Evolutionary conservation across 2,113 vertebrate genomes (phyloP).

Genomic region (Neopipo cinnamomea): DNA sequence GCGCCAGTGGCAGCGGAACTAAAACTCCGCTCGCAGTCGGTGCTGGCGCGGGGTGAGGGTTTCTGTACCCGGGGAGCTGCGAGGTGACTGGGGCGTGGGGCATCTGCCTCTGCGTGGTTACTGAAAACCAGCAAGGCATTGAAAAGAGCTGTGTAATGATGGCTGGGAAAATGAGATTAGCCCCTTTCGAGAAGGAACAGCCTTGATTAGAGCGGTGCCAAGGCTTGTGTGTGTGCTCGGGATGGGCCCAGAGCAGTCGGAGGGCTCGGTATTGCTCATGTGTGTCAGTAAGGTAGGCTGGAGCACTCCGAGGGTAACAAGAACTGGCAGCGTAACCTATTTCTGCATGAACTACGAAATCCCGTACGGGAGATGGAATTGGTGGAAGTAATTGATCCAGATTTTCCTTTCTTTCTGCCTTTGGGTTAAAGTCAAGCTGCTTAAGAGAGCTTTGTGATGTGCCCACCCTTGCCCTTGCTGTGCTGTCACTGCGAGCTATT

Average conservation of each 20-base stretch:
- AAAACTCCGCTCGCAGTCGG: background rate
- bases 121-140: background rate
- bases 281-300: background rate
- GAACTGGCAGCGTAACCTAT: slow-evolving; percentile 16
- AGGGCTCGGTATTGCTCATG: background rate
- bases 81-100: background rate
- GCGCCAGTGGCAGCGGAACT: background rate
- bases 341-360: background rate
- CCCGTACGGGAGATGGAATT: background rate
- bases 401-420: slow-evolving; percentile 3
- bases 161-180: slow-evolving; percentile 32
- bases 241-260: background rate
- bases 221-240: background rate
- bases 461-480: background rate
- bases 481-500: background rate
- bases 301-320: background rate
- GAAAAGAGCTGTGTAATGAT: slow-evolving; percentile 42
- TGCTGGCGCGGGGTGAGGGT: background rate
- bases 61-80: background rate
- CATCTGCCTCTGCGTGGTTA: background rate
- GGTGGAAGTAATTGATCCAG: slow-evolving; percentile 5
- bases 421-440: slow-evolving; percentile 23
- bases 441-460: background rate
- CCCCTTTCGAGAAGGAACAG: background rate
- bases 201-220: background rate